Base-by-base conservation (phyloP, 2,797 vertebrate genomes). In the Arctocebus calabarensis region DNA sequence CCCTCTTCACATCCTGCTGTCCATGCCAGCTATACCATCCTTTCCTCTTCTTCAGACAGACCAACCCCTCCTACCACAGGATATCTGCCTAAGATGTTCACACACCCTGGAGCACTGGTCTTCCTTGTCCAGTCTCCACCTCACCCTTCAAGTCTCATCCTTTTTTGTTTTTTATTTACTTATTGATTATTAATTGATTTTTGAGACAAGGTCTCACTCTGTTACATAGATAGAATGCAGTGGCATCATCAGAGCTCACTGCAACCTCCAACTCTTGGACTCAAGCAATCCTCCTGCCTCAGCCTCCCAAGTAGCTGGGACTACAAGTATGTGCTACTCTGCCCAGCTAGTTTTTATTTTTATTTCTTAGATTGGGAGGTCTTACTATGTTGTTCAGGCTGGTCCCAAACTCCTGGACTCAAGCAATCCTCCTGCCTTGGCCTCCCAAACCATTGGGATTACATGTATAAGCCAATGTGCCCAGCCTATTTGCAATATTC, bases 11-110 rank as follows among this genome's bases (percentile, higher is more conserved):
- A 73, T 25, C 59, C 66, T 27, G 23, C 48, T 32, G 0, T 2
- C 25, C 77, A 2, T 3, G 1, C 37, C 52, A 9, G 61, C 48
- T 71, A 32, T 2, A 0, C 43, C 1, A 11, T 1, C 23, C 13
- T 55, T 22, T 2, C 3, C 22, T 37, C 43, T 9, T 22, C 62
- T 9, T 32, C n/a, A 32, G 45, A 57, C 32, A 10, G 59, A 2
- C 9, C 20, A 6, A 5, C 1, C 6, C 6, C 48, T 0, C 23
- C 27, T 23, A 32, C 82, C 73, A 43, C 11, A 16, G 82, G 34
- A n/a, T 70, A 3, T 22, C 71, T 40, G 64, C 3, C 19, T 43
- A 1, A 25, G 64, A 29, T 0, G 4, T 55, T 40, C 19, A 25
- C 3, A 6, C 13, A 20, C n/a, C 61, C 29, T 40, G 25, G 27